These are phyloP conservation scores for Choreutis nemorana DNA, from an alignment of 2,888 invertebrate species.

Conservation along the genomic window DNA sequence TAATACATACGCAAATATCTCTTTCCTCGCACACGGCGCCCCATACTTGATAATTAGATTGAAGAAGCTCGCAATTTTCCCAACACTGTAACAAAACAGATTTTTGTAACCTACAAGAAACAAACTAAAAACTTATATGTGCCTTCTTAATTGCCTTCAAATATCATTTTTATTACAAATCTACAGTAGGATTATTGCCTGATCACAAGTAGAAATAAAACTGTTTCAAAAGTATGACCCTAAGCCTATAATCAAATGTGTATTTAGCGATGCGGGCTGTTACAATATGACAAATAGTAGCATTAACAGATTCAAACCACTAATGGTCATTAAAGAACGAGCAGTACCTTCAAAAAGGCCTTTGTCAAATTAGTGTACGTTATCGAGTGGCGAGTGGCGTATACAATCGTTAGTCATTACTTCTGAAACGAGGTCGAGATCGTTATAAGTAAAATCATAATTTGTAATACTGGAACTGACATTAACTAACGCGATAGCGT, in stretches of 20 bases:
- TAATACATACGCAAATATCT: conserved; percentile 74
- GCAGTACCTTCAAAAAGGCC: conserved; percentile 19
- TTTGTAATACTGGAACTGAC: conserved; percentile 11
- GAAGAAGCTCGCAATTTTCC: conserved; percentile 78
- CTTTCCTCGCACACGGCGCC: conserved; percentile 75
- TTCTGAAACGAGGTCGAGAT: conserved; percentile 23
- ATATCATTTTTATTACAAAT: too few species aligned
- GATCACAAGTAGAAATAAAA: too few species aligned
- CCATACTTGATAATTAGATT: conserved; percentile 77
- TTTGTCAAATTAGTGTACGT: conserved; percentile 31
- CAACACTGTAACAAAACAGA: conserved; percentile 73
- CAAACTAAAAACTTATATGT: too few species aligned
- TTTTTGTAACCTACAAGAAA: too few species aligned
- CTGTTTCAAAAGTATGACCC: too few species aligned
- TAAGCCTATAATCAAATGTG: too few species aligned
- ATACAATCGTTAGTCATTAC: conserved; percentile 32
- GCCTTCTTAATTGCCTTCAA: too few species aligned
- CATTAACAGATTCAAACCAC: conserved; percentile 7
- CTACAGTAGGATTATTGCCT: too few species aligned
- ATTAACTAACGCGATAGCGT: too few species aligned
- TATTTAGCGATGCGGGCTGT: too few species aligned
- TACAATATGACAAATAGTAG: too few species aligned
- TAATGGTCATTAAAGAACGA: conserved; percentile 19
- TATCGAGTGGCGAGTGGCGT: conserved; percentile 22
- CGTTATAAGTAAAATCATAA: conserved; percentile 16